phyloP scores from a whole-genome alignment of 2,888 invertebrate species.

The Morpho deidamia region DNA sequence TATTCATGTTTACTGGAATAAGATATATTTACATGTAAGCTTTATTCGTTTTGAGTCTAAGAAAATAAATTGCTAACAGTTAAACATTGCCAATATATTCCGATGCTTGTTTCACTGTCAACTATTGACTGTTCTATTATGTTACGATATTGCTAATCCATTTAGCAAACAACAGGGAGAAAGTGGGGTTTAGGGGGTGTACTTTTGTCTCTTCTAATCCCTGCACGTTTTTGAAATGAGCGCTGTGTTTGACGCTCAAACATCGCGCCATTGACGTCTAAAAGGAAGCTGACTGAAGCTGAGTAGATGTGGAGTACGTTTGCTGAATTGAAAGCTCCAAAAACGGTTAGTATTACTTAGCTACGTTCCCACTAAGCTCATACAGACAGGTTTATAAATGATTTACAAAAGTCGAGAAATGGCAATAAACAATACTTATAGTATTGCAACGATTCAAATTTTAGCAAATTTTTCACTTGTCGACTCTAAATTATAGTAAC shows the following conservation, averaged over 20 bases:
- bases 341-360: not conserved
- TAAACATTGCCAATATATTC: not conserved
- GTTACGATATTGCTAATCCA: constrained; percentile 4
- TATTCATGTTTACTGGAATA: too few species aligned
- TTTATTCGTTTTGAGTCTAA: not conserved
- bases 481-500: too few species aligned
- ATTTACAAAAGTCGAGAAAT: too few species aligned
- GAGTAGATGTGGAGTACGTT: constrained; percentile 14
- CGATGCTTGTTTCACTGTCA: constrained; percentile 3
- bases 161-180: not conserved
- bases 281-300: constrained; percentile 19
- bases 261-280: constrained; percentile 20
- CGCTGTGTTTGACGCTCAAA: constrained; percentile 20
- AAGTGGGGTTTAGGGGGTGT: not conserved
- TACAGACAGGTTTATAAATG: too few species aligned
- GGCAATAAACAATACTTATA: too few species aligned
- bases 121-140: not conserved
- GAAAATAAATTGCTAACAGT: not conserved
- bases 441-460: too few species aligned
- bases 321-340: constrained; percentile 13
- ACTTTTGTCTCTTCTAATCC: constrained; percentile 1
- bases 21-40: not conserved
- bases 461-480: too few species aligned
- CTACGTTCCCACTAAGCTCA: not conserved
- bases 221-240: constrained; percentile 16